Conservation (phyloP, 2,888 invertebrate species). For the Eupithecia vulgata region DNA sequence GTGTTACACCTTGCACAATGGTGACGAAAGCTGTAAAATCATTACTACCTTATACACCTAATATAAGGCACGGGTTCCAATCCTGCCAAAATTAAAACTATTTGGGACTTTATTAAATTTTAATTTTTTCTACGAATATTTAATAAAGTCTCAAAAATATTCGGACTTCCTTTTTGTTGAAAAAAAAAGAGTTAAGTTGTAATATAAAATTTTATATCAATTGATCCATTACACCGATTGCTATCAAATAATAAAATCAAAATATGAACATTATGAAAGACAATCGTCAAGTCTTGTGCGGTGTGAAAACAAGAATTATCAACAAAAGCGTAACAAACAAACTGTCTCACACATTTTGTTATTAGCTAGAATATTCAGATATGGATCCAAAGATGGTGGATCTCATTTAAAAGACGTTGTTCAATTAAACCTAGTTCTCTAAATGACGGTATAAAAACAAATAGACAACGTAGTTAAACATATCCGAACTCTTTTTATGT, state of each 20-base stretch:
- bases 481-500: not conserved
- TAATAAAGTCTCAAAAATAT: too few relatives aligned
- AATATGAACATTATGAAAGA: not conserved
- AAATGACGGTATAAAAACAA: conserved; percentile 4
- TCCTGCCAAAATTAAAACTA: too few relatives aligned
- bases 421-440: conserved; percentile 32
- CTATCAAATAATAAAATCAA: not conserved
- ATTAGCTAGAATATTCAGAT: not conserved
- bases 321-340: not conserved
- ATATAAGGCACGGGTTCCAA: too few relatives aligned
- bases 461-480: not conserved
- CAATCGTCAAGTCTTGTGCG: not conserved
- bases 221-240: not conserved
- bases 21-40: too few relatives aligned
- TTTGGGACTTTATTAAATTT: too few relatives aligned
- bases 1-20: too few relatives aligned
- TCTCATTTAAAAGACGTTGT: conserved; percentile 22
- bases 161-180: too few relatives aligned
- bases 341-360: not conserved
- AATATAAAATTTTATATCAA: not conserved
- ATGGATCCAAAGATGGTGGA: not conserved
- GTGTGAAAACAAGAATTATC: not conserved
- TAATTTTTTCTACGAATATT: too few relatives aligned
- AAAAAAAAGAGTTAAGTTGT: too few relatives aligned
- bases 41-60: too few relatives aligned